These are phyloP conservation scores for Neogobius melanostomus DNA, from an alignment of 2,113 vertebrate genomes.

Conservation along the genomic window DNA sequence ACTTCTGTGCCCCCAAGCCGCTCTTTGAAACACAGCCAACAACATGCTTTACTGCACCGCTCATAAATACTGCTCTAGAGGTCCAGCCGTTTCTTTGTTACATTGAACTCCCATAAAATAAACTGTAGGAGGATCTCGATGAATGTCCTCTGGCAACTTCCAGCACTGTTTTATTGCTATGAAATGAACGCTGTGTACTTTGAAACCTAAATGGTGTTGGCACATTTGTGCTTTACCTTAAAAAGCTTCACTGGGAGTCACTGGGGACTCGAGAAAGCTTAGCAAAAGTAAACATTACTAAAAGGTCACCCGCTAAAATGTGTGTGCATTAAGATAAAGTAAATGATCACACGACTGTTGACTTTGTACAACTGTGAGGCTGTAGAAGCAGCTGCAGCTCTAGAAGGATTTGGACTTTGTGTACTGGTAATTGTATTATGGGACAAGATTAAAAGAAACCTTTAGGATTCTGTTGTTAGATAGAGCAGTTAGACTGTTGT, in stretches of 20 bases:
- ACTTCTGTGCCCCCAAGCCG: too few species aligned
- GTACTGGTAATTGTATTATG: too few species aligned
- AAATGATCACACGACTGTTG: background rate
- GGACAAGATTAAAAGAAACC: too few species aligned
- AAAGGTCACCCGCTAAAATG: background rate
- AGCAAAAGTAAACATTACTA: background rate
- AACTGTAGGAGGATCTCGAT: background rate
- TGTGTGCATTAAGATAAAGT: background rate
- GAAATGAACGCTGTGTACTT: background rate
- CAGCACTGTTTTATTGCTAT: background rate
- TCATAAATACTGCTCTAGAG: too few species aligned
- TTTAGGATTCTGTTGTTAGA: too few species aligned
- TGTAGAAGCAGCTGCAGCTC: background rate
- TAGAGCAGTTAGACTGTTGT: too few species aligned
- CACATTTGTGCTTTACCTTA: background rate
- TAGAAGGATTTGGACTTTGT: too few species aligned
- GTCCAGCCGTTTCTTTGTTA: background rate
- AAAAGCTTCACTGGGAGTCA: background rate
- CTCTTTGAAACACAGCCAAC: too few species aligned
- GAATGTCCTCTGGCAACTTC: background rate
- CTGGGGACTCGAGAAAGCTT: background rate
- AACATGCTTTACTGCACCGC: too few species aligned
- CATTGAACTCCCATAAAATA: background rate
- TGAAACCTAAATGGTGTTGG: background rate
- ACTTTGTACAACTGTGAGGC: background rate